Percentiles rank a stretch among this genome's conserved stretches.
These are phyloP conservation scores for Aphelenchoides besseyi DNA, from an alignment of 1,140 invertebrate species.

Conservation along the genomic window DNA sequence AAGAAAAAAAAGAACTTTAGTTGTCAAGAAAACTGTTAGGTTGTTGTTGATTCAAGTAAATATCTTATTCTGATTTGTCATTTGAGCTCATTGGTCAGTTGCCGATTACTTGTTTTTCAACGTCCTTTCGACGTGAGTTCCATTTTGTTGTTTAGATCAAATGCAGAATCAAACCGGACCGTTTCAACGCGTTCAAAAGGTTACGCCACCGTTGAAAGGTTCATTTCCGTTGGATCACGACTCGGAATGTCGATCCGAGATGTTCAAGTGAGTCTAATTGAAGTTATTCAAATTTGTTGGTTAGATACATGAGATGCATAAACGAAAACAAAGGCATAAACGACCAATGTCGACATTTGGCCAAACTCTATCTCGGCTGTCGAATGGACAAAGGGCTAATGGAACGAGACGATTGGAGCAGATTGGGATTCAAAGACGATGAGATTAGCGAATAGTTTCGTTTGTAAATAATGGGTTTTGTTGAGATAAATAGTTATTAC, in stretches of 20 bases:
- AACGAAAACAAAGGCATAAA: background rate
- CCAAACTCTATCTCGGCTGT: background rate
- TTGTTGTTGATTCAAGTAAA: background rate
- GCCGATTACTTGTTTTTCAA: background rate
- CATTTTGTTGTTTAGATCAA: background rate
- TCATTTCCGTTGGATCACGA: constrained; percentile 21
- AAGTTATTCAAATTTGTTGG: too few relatives aligned
- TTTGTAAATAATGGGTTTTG: too few relatives aligned
- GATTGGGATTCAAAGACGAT: constrained; percentile 16
- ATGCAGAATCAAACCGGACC: background rate
- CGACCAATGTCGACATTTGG: background rate
- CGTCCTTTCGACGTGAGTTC: background rate
- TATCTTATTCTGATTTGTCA: background rate
- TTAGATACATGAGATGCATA: constrained; percentile 19
- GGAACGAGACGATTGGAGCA: constrained; percentile 12
- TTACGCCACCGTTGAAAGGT: constrained; percentile 5
- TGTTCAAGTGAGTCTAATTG: too few relatives aligned
- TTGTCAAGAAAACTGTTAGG: background rate
- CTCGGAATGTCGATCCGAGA: background rate
- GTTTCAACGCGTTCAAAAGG: background rate
- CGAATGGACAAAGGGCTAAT: constrained; percentile 14
- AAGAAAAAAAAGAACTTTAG: background rate
- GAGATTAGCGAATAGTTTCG: too few relatives aligned
- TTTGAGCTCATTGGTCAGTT: background rate
- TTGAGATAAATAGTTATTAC: too few relatives aligned